phyloP scores from a whole-genome alignment of 2,888 invertebrate species.

The Microchrysa polita region DNA sequence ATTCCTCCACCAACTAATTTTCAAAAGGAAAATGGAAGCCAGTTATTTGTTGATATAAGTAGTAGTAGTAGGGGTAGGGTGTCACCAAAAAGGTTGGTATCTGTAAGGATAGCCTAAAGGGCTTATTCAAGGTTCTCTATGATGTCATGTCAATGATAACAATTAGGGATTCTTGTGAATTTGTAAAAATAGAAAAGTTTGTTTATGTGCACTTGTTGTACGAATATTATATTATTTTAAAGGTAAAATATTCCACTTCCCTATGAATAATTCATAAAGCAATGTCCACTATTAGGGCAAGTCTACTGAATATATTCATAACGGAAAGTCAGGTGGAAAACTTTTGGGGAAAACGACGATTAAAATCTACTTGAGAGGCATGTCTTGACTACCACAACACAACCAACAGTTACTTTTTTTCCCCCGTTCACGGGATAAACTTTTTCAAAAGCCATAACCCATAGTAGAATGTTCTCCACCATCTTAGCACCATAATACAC shows the following conservation, averaged over 20 bases:
- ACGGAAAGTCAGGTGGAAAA: slow-evolving; percentile 2
- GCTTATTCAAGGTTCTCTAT: too few relatives aligned
- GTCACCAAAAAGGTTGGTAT: too few relatives aligned
- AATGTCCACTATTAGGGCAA: slow-evolving; percentile 6
- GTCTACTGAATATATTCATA: not conserved
- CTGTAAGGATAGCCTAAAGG: too few relatives aligned
- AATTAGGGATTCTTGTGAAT: too few relatives aligned
- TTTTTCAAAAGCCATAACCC: not conserved
- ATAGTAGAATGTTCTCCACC: not conserved
- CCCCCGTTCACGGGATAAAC: not conserved
- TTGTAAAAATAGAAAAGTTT: too few relatives aligned
- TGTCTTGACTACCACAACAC: slow-evolving; percentile 21
- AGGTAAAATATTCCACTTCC: not conserved
- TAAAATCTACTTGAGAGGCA: slow-evolving; percentile 31
- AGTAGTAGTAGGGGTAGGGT: too few relatives aligned
- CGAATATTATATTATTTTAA: too few relatives aligned
- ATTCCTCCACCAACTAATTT: too few relatives aligned
- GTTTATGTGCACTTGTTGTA: too few relatives aligned
- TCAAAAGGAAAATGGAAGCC: too few relatives aligned
- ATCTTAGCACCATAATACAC: not conserved
- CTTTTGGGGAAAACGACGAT: slow-evolving; percentile 19
- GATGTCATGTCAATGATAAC: too few relatives aligned
- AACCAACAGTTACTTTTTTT: not conserved
- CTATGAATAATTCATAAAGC: slow-evolving; percentile 30
- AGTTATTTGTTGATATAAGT: too few relatives aligned